These are phyloP conservation scores for Crypturellus undulatus DNA, from an alignment of 2,113 vertebrate genomes.

Conservation along the genomic window DNA sequence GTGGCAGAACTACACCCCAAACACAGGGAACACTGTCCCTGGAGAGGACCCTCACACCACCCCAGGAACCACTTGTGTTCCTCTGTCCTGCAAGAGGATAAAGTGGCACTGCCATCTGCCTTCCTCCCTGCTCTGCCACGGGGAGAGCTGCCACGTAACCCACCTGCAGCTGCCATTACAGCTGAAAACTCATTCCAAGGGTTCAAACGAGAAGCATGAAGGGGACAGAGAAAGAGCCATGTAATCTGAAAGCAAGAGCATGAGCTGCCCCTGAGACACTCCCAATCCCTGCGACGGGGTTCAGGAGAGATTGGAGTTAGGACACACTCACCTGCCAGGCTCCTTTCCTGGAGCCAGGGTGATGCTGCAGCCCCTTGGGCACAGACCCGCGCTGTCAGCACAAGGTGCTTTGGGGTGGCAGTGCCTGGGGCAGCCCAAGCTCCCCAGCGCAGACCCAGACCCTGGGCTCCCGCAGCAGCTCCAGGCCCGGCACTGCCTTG, in stretches of 20 bases:
- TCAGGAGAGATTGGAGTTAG: rapidly evolving
- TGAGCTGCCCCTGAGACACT: background rate
- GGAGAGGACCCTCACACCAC: no score
- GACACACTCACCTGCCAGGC: rapidly evolving
- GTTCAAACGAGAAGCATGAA: background rate
- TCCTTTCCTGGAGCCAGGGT: background rate
- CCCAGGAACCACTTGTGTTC: background rate
- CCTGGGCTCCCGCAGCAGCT: no score
- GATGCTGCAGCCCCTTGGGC: background rate
- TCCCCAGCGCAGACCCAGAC: no score
- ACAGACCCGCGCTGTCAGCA: rapidly evolving
- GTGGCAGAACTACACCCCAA: background rate
- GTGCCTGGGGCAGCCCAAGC: no score
- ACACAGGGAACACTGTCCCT: background rate
- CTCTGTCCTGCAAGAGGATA: background rate
- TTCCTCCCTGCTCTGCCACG: background rate
- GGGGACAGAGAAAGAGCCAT: background rate
- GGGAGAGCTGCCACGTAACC: background rate
- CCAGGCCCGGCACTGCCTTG: no score
- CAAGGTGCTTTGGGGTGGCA: rapidly evolving
- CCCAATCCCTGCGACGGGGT: background rate
- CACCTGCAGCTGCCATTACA: background rate
- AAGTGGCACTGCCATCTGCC: no score
- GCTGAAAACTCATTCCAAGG: background rate
- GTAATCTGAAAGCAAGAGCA: background rate